Percentiles rank a stretch among this genome's conserved stretches.
Evolutionary conservation across 2,888 invertebrate species (phyloP).

Genomic region (Merodon equestris): DNA sequence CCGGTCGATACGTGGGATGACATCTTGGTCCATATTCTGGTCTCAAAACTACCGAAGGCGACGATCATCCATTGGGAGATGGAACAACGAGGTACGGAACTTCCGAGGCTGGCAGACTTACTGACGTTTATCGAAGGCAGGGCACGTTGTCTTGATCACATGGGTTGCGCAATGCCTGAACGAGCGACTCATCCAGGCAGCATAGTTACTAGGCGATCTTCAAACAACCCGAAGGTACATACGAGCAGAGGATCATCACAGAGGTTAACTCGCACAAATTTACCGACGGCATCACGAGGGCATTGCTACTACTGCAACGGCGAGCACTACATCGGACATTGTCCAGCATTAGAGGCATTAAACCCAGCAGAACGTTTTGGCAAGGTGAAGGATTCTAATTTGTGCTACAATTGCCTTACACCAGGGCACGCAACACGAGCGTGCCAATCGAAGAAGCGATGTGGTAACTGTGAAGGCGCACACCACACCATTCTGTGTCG

Average conservation of each 20-base stretch:
- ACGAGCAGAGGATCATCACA: constrained; percentile 8
- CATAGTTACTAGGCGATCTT: background rate
- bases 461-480: constrained; percentile 9
- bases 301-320: constrained; percentile 33
- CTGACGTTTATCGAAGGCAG: constrained; percentile 36
- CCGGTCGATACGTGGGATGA: constrained; percentile 29
- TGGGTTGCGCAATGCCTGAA: constrained; percentile 13
- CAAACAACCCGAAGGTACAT: constrained; percentile 12
- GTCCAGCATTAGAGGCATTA: constrained; percentile 1
- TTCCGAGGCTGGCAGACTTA: constrained; percentile 10
- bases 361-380: constrained; percentile 16
- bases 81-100: constrained; percentile 22
- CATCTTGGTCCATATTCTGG: constrained; percentile 9
- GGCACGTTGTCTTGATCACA: constrained; percentile 27
- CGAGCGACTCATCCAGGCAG: background rate
- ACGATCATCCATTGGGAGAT: constrained; percentile 41
- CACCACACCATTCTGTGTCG: constrained; percentile 11
- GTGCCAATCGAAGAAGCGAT: constrained; percentile 4
- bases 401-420: constrained; percentile 28
- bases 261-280: constrained; percentile 24
- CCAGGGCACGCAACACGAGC: constrained; percentile 39
- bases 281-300: constrained; percentile 24
- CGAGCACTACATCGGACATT: constrained; percentile 13
- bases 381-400: constrained; percentile 23
- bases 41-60: constrained; percentile 20